Base-by-base conservation (phyloP, 2,113 vertebrate species). In the Psilopsiagon aymara region DNA sequence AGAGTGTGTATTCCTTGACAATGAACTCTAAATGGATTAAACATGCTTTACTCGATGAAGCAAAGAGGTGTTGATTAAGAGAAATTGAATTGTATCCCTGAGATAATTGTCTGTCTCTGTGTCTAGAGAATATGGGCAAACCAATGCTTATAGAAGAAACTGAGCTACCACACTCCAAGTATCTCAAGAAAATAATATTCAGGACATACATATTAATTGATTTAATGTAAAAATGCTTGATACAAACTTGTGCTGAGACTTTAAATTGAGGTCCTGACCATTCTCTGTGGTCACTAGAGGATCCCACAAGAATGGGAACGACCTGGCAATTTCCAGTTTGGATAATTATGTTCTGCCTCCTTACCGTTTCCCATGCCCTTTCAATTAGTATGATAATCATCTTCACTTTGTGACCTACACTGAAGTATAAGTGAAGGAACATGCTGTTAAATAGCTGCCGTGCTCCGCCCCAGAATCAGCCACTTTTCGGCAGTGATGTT, bases 301-400 rank as follows among this genome's bases (percentile, higher is more conserved):
- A 94, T 97, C 92, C 88, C 80, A 11, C 74, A 89, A 96, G 94
- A 92, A 87, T 70, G 77, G 91, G 74, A 94, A 73, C 5, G 16
- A 74, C 92, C 94, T 87, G 95, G 77, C 83, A 95, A 95, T 96
- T 96, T 96, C 92, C 92, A 96, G 91, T 95, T 96, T 89, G 95
- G 86, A 92, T 97, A 96, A 94, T 96, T 96, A 96, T 91, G 46
- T 95, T 96, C 94, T 94, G 86, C 86, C 73, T 96, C 88, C 84
- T 95, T 75, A 95, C 73, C 77, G 44, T 94, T 96, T 93, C 92
- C 91, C 70, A 92, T 97, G 91, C 94, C 92, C 88, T 96, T 96
- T 94, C 95, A 97, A 94, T 95, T 96, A 96, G 88, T 96, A 95
- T 97, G 96, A 77, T 96, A 97, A 96, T 97, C 91, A 96, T 94